Conservation (phyloP, 92 coral and sea anemone genomes). For the Phymanthus crucifer region DNA sequence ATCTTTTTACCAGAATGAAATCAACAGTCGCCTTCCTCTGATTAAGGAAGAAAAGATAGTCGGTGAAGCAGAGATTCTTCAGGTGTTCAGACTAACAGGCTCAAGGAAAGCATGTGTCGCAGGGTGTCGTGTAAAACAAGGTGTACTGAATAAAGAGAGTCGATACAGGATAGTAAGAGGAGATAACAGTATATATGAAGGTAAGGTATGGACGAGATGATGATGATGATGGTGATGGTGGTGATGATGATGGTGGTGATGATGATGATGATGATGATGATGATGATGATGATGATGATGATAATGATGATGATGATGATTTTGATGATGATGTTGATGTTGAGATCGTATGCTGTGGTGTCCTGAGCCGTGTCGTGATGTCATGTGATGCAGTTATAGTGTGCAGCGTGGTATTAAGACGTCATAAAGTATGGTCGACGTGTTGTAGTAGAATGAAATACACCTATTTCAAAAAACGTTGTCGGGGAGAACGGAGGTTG, state of each 20-base stretch:
- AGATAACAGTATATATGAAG: constrained; percentile 71
- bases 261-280: background rate
- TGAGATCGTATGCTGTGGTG: background rate
- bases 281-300: constrained; percentile 1
- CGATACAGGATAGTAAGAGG: constrained; percentile 67
- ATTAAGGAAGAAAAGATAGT: constrained; percentile 59
- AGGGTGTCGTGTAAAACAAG: constrained; percentile 92
- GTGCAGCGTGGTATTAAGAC: background rate
- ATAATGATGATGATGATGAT: constrained; percentile 1
- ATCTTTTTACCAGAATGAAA: constrained; percentile 60
- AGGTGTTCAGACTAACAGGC: constrained; percentile 86
- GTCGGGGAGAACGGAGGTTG: too few relatives aligned
- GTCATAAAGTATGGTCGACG: background rate
- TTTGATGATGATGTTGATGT: background rate
- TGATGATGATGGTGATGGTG: too few relatives aligned
- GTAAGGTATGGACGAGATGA: constrained; percentile 30
- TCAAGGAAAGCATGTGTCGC: constrained; percentile 85
- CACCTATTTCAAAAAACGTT: too few relatives aligned
- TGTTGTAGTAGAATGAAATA: too few relatives aligned
- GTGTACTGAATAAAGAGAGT: constrained; percentile 58
- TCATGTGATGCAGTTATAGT: background rate
- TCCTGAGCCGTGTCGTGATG: background rate
- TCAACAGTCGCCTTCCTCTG: constrained; percentile 76
- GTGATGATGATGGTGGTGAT: too few relatives aligned
- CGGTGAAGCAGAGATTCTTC: constrained; percentile 85